Percentiles rank a stretch among this genome's conserved stretches.
phyloP scores from a whole-genome alignment of 2,113 vertebrate species.

The Malurus elegans region DNA sequence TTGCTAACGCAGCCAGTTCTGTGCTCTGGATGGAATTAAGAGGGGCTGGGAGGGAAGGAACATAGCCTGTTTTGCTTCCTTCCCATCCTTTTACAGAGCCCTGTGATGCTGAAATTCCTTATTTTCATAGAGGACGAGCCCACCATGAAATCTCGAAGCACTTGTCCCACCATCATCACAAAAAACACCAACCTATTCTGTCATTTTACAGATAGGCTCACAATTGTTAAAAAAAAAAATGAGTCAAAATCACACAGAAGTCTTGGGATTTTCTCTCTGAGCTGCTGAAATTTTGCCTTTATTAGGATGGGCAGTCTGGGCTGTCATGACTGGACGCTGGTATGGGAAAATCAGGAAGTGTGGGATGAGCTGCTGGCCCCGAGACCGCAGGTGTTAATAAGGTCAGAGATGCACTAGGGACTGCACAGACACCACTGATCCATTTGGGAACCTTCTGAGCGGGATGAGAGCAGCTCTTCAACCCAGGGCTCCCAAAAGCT shows the following conservation, averaged over 20 bases:
- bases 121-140: accelerated
- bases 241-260: neutral
- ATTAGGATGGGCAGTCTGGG: accelerated
- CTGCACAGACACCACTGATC: neutral
- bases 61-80: neutral
- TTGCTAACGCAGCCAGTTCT: neutral
- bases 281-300: neutral
- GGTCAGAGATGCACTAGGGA: neutral
- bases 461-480: neutral
- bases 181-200: neutral
- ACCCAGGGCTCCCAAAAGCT: neutral
- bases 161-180: neutral
- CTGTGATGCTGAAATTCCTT: neutral
- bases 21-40: neutral
- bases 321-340: accelerated
- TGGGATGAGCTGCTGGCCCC: neutral
- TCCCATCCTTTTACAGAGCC: neutral
- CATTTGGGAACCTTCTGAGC: accelerated
- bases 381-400: accelerated
- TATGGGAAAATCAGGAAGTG: accelerated
- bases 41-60: neutral
- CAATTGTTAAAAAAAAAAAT: neutral
- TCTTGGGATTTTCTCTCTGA: neutral
- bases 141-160: neutral
- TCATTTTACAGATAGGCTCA: neutral